These are phyloP conservation scores for Plodia interpunctella DNA, from an alignment of 1,140 invertebrate genomes.

Conservation along the genomic window DNA sequence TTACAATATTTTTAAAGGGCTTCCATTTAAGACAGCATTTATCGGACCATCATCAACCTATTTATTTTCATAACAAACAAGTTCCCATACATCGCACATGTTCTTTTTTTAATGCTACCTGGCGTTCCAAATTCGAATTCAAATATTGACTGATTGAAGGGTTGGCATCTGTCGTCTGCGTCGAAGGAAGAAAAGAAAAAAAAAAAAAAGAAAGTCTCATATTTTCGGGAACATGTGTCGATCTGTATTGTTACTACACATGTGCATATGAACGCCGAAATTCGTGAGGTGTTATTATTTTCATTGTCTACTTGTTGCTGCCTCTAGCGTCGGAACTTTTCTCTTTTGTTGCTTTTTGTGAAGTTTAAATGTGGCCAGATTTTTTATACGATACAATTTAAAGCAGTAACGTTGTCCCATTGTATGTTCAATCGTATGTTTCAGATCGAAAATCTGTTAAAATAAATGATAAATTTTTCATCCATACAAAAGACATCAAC, in stretches of 20 bases:
- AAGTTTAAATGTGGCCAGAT: background rate
- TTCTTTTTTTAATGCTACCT: conserved; percentile 33
- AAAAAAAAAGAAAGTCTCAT: conserved; percentile 50
- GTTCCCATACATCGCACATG: conserved; percentile 49
- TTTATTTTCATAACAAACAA: conserved; percentile 1
- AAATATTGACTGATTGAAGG: conserved; percentile 74
- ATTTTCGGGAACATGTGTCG: conserved; percentile 51
- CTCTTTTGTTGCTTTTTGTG: conserved; percentile 1
- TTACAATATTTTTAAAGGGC: too few relatives aligned
- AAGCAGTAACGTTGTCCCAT: too few relatives aligned
- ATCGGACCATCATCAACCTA: conserved; percentile 10
- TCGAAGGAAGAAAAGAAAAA: conserved; percentile 58
- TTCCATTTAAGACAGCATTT: too few relatives aligned
- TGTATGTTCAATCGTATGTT: too few relatives aligned
- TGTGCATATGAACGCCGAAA: conserved; percentile 24
- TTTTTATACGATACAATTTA: background rate
- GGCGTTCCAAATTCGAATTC: conserved; percentile 40
- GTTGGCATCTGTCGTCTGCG: conserved; percentile 51
- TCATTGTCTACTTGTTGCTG: conserved; percentile 3
- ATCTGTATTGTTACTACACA: conserved; percentile 48
- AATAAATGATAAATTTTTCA: background rate
- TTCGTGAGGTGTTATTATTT: conserved; percentile 14
- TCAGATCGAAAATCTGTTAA: too few relatives aligned
- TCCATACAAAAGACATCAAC: conserved; percentile 23
- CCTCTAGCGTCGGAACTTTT: background rate